Conservation (phyloP, 2,888 invertebrate genomes). For the Orthosia gracilis region DNA sequence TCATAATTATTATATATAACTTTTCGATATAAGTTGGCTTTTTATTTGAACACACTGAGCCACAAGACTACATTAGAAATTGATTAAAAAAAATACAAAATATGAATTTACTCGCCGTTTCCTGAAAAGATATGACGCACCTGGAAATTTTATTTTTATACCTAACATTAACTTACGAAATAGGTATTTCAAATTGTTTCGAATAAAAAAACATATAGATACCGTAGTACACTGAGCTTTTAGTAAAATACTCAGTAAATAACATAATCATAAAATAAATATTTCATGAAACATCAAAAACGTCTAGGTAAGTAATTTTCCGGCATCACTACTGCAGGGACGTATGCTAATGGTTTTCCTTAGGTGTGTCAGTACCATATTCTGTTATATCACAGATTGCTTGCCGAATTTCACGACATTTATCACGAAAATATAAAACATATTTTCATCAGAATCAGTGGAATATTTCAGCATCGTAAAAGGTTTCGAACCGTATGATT, state of each 20-base stretch:
- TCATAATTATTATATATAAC: not conserved
- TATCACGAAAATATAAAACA: conserved; percentile 64
- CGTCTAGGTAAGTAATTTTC: conserved; percentile 60
- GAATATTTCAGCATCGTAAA: conserved; percentile 64
- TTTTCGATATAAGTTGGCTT: not conserved
- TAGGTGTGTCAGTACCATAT: conserved; percentile 64
- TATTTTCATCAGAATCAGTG: conserved; percentile 60
- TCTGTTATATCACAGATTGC: conserved; percentile 60
- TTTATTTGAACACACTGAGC: not conserved
- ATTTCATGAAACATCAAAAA: conserved; percentile 55
- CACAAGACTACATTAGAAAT: not conserved
- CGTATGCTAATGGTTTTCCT: conserved; percentile 58
- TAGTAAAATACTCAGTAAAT: not conserved
- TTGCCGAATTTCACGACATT: conserved; percentile 51
- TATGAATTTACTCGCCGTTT: no score
- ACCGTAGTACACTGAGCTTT: no score
- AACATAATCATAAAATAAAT: conserved; percentile 34
- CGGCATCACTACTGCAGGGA: conserved; percentile 41
- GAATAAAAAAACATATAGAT: not conserved
- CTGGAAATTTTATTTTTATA: no score
- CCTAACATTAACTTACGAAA: no score
- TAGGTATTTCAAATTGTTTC: not conserved
- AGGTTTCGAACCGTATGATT: conserved; percentile 50
- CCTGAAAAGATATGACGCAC: no score
- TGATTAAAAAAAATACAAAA: not conserved